phyloP scores from a whole-genome alignment of 2,113 vertebrate genomes.

The Natator depressus region DNA sequence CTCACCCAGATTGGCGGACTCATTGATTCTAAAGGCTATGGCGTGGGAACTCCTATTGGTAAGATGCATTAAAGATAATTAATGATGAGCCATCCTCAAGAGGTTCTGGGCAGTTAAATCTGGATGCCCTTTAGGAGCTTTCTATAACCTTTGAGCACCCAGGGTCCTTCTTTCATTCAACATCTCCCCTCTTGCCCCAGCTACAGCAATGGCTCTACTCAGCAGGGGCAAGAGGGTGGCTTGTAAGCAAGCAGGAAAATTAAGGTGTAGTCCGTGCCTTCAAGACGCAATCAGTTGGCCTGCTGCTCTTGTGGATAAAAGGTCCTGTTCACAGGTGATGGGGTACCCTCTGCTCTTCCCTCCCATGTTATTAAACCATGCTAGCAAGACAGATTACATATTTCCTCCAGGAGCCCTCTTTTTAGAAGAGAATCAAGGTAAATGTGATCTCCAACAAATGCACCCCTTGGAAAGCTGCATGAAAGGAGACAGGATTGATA shows the following conservation, averaged over 20 bases:
- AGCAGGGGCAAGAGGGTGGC: background rate
- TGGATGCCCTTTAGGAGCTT: fast-evolving
- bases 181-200: background rate
- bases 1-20: conserved; percentile 98
- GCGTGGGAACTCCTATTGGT: conserved; percentile 98
- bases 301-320: background rate
- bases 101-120: background rate
- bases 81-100: fast-evolving
- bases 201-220: background rate
- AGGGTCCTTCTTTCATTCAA: background rate
- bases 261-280: background rate
- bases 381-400: background rate
- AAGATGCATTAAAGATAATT: conserved; percentile 54
- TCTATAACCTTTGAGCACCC: background rate
- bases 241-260: background rate
- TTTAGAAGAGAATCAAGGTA: background rate
- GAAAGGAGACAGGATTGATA: background rate
- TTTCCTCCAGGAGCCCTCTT: background rate
- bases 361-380: background rate
- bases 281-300: background rate
- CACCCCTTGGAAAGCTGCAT: background rate
- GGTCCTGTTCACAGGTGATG: background rate
- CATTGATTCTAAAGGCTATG: conserved; percentile 98
- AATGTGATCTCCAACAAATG: background rate
- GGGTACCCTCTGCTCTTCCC: background rate